A percentile compares a stretch with the other conserved stretches of the same genome.
phyloP scores from a whole-genome alignment of 2,888 invertebrate genomes.

The Acleris laterana region DNA sequence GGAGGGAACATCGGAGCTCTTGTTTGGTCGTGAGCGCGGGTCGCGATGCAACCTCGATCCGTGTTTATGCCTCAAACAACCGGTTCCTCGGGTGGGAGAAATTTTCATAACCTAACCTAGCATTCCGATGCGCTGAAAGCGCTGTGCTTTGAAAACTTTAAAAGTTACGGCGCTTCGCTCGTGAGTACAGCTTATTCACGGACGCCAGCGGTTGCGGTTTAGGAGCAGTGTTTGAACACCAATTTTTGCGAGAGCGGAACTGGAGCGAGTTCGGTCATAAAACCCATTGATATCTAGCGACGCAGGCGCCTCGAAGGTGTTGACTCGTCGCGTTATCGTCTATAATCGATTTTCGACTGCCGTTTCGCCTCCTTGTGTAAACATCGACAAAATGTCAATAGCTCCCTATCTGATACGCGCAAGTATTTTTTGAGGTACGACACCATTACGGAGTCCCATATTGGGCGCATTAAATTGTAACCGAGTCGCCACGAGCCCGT shows the following conservation, averaged over 20 bases:
- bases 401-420: constrained; percentile 76
- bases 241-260: constrained; percentile 70
- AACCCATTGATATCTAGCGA: constrained; percentile 67
- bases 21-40: constrained; percentile 33
- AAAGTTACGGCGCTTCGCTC: neutral
- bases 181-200: neutral
- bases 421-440: constrained; percentile 66
- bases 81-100: constrained; percentile 43
- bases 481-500: constrained; percentile 49
- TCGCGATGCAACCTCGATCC: constrained; percentile 42
- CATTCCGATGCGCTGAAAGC: constrained; percentile 32
- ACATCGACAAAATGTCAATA: constrained; percentile 77
- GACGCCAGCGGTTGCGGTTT: neutral
- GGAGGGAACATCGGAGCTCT: constrained; percentile 31
- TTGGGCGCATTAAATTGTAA: constrained; percentile 57
- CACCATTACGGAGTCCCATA: constrained; percentile 66
- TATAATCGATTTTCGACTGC: constrained; percentile 81
- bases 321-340: constrained; percentile 71
- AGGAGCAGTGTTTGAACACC: constrained; percentile 20
- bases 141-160: constrained; percentile 4
- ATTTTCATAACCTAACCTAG: constrained; percentile 42
- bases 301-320: constrained; percentile 73
- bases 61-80: constrained; percentile 42
- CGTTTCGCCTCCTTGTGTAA: constrained; percentile 81
- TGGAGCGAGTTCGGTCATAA: constrained; percentile 52